Conservation (phyloP, 92 coral and sea anemone genomes). For the Parazoanthus atlanticus region DNA sequence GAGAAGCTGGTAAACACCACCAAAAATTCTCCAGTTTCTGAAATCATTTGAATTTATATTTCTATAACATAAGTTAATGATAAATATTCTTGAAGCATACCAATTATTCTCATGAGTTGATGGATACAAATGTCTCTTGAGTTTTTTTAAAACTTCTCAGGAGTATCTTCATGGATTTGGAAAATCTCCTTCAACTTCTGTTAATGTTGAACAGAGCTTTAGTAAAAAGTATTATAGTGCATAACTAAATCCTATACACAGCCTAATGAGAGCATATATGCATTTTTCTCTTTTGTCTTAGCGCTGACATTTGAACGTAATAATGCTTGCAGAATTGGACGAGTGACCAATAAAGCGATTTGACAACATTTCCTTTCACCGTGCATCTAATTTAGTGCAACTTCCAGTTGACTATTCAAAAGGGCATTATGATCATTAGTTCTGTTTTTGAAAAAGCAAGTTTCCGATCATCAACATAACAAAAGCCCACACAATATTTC, state of each 20-base stretch:
- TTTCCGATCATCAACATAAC: conserved; percentile 19
- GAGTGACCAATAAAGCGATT: neutral
- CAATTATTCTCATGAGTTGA: neutral
- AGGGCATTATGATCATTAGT: conserved; percentile 35
- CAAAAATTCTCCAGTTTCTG: neutral
- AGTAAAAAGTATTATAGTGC: neutral
- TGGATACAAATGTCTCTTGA: neutral
- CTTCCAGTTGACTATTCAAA: conserved; percentile 3
- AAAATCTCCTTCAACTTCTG: neutral
- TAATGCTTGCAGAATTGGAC: neutral
- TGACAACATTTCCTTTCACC: neutral
- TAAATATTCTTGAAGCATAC: neutral
- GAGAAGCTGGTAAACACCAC: neutral
- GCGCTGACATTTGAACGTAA: conserved; percentile 8
- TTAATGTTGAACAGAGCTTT: neutral
- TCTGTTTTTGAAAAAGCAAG: conserved; percentile 1
- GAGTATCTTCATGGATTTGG: neutral
- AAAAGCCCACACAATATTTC: conserved; percentile 29
- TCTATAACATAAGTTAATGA: neutral
- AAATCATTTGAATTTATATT: neutral
- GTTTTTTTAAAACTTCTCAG: neutral
- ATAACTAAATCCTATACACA: neutral
- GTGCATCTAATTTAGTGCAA: conserved; percentile 35
- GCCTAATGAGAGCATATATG: neutral
- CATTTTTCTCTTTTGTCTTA: neutral